Evolutionary conservation across 1,140 invertebrate genomes (phyloP).

Genomic region (Neodiprion virginianus): DNA sequence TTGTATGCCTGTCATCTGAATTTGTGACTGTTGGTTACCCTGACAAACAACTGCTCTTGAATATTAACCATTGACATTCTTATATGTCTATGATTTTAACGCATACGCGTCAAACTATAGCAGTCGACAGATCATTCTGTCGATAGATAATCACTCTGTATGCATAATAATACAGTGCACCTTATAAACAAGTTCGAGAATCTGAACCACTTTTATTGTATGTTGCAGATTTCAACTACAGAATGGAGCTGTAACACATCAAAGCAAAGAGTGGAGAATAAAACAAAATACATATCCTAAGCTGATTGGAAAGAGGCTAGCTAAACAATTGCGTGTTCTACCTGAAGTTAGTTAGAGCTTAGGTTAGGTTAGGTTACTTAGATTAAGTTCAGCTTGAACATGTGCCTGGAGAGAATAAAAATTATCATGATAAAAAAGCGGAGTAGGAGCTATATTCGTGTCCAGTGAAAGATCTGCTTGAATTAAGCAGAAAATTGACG

Average conservation of each 20-base stretch:
- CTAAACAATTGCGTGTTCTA: conserved; percentile 61
- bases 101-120: background rate
- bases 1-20: too few relatives aligned
- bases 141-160: too few relatives aligned
- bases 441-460: too few relatives aligned
- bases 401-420: too few relatives aligned
- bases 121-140: background rate
- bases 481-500: too few relatives aligned
- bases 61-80: too few relatives aligned
- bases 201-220: conserved; percentile 9
- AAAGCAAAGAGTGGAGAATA: conserved; percentile 89
- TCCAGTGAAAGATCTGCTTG: too few relatives aligned
- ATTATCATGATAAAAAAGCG: too few relatives aligned
- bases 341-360: conserved; percentile 39
- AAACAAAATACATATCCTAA: conserved; percentile 87
- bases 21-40: too few relatives aligned
- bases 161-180: background rate
- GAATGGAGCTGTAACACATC: conserved; percentile 90
- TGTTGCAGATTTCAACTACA: conserved; percentile 73
- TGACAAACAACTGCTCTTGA: too few relatives aligned
- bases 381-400: too few relatives aligned
- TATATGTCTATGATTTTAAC: background rate
- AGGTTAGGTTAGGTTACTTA: too few relatives aligned
- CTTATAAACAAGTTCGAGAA: conserved; percentile 11
- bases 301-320: conserved; percentile 79